These are phyloP conservation scores for Cosmopolites sordidus DNA, from an alignment of 2,888 invertebrate genomes.

Conservation along the genomic window DNA sequence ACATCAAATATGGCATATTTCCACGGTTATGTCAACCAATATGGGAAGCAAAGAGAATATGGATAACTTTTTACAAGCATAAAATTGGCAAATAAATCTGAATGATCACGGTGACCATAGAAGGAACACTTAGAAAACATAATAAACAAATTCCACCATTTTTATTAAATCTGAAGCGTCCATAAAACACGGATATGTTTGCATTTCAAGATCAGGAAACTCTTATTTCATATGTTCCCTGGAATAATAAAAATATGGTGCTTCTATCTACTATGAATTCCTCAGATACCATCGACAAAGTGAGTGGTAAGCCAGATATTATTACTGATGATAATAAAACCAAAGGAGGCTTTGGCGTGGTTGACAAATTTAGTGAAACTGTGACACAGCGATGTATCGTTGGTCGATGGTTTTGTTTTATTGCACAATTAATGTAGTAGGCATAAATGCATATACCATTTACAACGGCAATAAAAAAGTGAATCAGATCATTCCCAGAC, in stretches of 20 bases:
- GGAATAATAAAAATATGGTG: too few relatives aligned
- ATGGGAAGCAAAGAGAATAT: neutral
- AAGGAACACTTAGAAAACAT: slow-evolving; percentile 34
- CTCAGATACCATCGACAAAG: too few relatives aligned
- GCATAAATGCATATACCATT: slow-evolving; percentile 18
- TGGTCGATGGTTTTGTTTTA: slow-evolving; percentile 28
- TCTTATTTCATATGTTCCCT: too few relatives aligned
- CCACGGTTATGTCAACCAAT: too few relatives aligned
- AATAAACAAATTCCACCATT: slow-evolving; percentile 35
- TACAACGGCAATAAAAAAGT: slow-evolving; percentile 4
- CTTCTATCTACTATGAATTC: too few relatives aligned
- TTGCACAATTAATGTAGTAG: slow-evolving; percentile 22
- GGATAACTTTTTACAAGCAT: slow-evolving; percentile 6
- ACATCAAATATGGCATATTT: neutral
- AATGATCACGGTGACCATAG: slow-evolving; percentile 30
- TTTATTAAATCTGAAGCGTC: slow-evolving; percentile 30
- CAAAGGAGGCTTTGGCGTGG: slow-evolving; percentile 26
- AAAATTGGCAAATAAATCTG: neutral
- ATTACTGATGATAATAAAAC: slow-evolving; percentile 24
- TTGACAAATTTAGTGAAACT: too few relatives aligned
- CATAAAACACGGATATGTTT: slow-evolving; percentile 30
- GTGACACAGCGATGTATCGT: too few relatives aligned
- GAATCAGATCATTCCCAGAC: too few relatives aligned
- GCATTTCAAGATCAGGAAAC: slow-evolving; percentile 32
- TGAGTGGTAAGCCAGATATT: too few relatives aligned